Evolutionary conservation across 2,797 vertebrate genomes (phyloP).

Genomic region (Potorous gilbertii): DNA sequence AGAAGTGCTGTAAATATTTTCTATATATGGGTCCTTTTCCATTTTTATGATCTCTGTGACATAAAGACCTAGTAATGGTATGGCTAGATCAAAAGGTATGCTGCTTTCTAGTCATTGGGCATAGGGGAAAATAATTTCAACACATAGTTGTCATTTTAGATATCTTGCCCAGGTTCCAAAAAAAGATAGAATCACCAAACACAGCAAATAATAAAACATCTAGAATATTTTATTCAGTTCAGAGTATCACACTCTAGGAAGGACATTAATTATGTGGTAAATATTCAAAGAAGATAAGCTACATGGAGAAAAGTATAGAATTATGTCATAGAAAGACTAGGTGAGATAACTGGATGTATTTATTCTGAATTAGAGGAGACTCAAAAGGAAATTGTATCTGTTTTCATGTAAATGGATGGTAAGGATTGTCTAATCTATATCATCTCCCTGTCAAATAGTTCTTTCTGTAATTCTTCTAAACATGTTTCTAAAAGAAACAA

Average conservation of each 20-base stretch:
- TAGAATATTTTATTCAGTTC: background rate
- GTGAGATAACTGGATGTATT: background rate
- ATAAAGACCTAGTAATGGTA: no score
- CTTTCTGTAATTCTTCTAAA: background rate
- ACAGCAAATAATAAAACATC: background rate
- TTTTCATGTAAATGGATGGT: background rate
- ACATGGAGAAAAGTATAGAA: background rate
- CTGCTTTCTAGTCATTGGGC: no score
- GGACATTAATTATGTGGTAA: background rate
- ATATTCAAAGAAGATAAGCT: background rate
- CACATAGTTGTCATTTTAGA: background rate
- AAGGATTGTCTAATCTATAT: background rate
- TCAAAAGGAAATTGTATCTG: background rate
- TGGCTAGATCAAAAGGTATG: no score
- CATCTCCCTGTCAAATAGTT: background rate
- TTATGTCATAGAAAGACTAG: background rate
- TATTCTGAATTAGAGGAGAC: background rate
- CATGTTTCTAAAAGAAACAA: background rate
- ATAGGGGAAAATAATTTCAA: background rate
- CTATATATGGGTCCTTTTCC: no score
- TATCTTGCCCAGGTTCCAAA: background rate
- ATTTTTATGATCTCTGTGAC: no score
- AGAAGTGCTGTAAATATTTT: no score
- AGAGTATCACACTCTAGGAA: background rate
- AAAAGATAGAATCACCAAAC: background rate